Evolutionary conservation across 1,140 invertebrate genomes (phyloP).

Genomic region (Anthonomus grandis): DNA sequence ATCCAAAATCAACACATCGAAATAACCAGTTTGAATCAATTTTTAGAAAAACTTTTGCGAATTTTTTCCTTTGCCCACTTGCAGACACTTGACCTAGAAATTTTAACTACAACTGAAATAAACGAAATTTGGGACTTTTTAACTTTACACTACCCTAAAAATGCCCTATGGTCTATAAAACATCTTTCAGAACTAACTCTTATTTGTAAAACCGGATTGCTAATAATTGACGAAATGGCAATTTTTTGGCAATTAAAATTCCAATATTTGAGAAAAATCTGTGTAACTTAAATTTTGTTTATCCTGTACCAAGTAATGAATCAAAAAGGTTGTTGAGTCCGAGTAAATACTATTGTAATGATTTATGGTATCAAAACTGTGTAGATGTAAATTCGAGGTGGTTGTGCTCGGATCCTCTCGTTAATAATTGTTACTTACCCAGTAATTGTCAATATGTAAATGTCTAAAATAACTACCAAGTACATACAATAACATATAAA

Average conservation of each 20-base stretch:
- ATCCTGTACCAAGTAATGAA: background rate
- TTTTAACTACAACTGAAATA: background rate
- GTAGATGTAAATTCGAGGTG: too few species aligned
- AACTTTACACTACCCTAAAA: background rate
- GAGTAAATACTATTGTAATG: slow-evolving; percentile 2
- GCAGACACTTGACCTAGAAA: background rate
- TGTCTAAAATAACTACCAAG: background rate
- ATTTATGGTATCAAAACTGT: slow-evolving; percentile 1
- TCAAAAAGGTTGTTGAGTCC: slow-evolving; percentile 3
- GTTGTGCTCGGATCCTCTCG: background rate
- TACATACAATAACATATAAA: too few species aligned
- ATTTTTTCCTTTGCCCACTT: too few species aligned
- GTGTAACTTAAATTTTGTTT: background rate
- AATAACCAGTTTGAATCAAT: too few species aligned
- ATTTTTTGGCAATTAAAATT: slow-evolving; percentile 5
- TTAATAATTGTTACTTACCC: background rate
- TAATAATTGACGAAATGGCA: background rate
- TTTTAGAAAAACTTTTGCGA: too few species aligned
- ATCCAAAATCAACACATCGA: background rate
- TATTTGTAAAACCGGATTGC: background rate
- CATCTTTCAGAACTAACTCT: too few species aligned
- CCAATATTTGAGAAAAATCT: background rate
- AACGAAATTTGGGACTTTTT: background rate
- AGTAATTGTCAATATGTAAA: background rate
- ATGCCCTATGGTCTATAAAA: background rate